Conservation (phyloP, 2,113 vertebrate species). For the Nasalis larvatus region DNA sequence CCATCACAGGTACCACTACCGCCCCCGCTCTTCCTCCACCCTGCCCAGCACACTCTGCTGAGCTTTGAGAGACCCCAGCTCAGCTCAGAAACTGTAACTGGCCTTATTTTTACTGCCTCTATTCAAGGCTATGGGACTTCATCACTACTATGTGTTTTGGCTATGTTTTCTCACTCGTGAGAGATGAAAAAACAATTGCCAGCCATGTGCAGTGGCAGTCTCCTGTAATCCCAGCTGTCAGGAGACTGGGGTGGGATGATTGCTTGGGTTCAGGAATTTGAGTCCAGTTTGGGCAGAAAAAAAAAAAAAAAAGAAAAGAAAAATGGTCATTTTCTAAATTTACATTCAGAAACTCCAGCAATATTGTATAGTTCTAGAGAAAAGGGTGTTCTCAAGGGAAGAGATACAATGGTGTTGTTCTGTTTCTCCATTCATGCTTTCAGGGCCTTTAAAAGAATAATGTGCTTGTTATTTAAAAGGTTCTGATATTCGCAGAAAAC, state of each 20-base stretch:
- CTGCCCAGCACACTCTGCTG: not conserved
- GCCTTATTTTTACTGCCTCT: not conserved
- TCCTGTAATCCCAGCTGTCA: not conserved
- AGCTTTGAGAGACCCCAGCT: not conserved
- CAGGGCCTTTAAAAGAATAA: constrained; percentile 10
- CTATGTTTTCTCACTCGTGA: not conserved
- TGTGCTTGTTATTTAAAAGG: constrained; percentile 44
- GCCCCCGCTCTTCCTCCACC: accelerated
- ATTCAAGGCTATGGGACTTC: not conserved
- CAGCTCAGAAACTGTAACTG: not conserved
- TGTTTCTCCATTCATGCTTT: constrained; percentile 1
- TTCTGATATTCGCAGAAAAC: not conserved
- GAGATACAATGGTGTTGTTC: not conserved
- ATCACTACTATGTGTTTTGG: not conserved
- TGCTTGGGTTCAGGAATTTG: not conserved
- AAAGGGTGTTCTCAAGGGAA: not conserved
- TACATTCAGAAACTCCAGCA: not conserved
- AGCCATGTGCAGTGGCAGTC: not conserved
- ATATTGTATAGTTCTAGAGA: not conserved
- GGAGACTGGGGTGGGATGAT: not conserved
- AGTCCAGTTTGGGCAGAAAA: not conserved
- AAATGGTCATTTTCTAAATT: not conserved
- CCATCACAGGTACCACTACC: accelerated
- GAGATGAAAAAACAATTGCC: not conserved
- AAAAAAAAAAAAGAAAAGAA: not conserved